These are phyloP conservation scores for Larimichthys polyactis DNA, from an alignment of 2,113 vertebrate genomes.

Conservation along the genomic window DNA sequence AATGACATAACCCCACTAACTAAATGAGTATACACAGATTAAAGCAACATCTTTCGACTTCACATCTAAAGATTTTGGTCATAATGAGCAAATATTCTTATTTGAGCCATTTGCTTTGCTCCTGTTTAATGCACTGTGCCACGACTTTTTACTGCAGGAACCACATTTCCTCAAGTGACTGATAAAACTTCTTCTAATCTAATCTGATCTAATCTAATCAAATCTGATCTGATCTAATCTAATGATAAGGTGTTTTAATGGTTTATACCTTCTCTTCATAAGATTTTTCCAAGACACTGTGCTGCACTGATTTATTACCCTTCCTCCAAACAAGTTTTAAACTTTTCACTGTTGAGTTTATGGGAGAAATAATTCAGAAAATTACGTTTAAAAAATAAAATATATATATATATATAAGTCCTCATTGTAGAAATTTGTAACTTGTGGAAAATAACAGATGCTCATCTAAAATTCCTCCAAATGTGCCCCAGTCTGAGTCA, in stretches of 20 bases:
- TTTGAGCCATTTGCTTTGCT: neutral
- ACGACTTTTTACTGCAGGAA: neutral
- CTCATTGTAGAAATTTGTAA: neutral
- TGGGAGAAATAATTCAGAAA: neutral
- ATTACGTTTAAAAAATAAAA: neutral
- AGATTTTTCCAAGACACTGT: neutral
- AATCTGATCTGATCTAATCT: slow-evolving; percentile 15
- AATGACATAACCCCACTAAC: neutral
- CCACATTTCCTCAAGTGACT: neutral
- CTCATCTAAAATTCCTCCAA: slow-evolving; percentile 31
- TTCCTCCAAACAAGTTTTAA: neutral
- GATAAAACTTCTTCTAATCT: neutral
- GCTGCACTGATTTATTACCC: neutral
- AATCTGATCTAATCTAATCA: slow-evolving; percentile 9
- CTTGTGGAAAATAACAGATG: neutral
- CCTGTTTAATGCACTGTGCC: neutral
- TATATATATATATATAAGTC: too few species aligned
- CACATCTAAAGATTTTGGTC: neutral
- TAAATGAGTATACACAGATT: neutral
- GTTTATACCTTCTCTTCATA: neutral
- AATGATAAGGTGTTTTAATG: neutral
- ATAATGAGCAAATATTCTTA: neutral
- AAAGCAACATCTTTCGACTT: neutral
- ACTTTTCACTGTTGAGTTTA: neutral
- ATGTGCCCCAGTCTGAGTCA: slow-evolving; percentile 36